Evolutionary conservation across 2,113 vertebrate genomes (phyloP), one percentile per base, ranked within the genome.

Genomic region (Bucco capensis): DNA sequence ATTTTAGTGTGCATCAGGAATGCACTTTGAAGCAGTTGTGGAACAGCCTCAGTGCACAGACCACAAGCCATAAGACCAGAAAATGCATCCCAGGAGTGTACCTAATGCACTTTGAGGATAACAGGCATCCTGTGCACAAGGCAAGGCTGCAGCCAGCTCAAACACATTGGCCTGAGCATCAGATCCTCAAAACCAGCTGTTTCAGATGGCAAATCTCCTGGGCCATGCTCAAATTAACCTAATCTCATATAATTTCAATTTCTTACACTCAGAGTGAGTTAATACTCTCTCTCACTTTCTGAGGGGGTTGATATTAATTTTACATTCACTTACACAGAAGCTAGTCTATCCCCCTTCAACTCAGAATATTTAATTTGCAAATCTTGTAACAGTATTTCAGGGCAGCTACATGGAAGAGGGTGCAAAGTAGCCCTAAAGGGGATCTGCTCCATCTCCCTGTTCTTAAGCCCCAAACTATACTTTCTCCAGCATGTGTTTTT

Each of bases 71-170:
- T 14, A 51, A 79, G 21, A n/a, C 9, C 46, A 65, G 25, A 33
- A 82, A 61, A n/a, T 0, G 3, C 33, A 40, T 25, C 37, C 53
- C 12, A 2, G 33, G 35, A 61, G 22, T 0, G 1, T 31, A 25
- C 6, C 66, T 44, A 35, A 44, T 1, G 1, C 1, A 0, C 38
- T 46, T 33, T 3, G 25, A 14, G 46, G 16, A 51, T 65, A 54
- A 27, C 61, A 47, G 35, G 27, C 61, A 56, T 7, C 18, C 44
- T 3, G 0, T 16, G 19, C 19, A 14, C 7, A 0, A 18, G 13
- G 30, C 2, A 3, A 74, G 28, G 42, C 37, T 2, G 1, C n/a
- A 67, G 61, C 21, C 33, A 7, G 16, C 8, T 62, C 17, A 5
- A 27, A 40, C 0, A 0, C 37, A 1, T n/a, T 24, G 38, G 49